Evolutionary conservation across 2,797 vertebrate species (phyloP).

Genomic region (Pantherophis vulpinus): DNA sequence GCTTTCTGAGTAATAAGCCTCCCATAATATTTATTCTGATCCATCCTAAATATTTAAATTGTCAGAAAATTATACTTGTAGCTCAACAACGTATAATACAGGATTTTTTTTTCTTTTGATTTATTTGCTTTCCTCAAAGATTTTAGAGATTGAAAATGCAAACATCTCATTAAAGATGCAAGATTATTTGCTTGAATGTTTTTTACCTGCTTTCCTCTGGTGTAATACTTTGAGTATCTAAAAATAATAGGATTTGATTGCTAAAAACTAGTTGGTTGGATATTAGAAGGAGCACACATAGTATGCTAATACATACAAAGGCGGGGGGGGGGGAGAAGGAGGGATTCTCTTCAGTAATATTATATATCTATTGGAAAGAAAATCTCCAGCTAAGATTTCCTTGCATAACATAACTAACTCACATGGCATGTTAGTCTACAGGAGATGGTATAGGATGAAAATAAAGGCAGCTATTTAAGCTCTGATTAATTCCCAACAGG

Average conservation of each 20-base stretch:
- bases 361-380: not conserved
- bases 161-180: constrained; percentile 12
- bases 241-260: constrained; percentile 20
- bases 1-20: not conserved
- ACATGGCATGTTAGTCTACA: not conserved
- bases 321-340: not conserved
- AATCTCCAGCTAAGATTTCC: not conserved
- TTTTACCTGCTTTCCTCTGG: constrained; percentile 13
- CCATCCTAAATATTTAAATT: not conserved
- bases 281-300: not conserved
- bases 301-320: not conserved
- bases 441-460: not conserved
- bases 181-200: not conserved
- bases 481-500: constrained; percentile 24
- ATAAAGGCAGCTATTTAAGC: not conserved
- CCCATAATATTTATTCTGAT: not conserved
- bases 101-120: not conserved
- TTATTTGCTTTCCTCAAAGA: not conserved
- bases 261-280: not conserved
- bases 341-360: not conserved
- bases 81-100: not conserved
- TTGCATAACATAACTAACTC: not conserved
- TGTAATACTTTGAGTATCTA: not conserved
- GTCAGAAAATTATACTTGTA: constrained; percentile 7
- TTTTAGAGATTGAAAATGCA: constrained; percentile 12